Evolutionary conservation across 2,113 vertebrate species (phyloP).

Genomic region (Scolopax mira): DNA sequence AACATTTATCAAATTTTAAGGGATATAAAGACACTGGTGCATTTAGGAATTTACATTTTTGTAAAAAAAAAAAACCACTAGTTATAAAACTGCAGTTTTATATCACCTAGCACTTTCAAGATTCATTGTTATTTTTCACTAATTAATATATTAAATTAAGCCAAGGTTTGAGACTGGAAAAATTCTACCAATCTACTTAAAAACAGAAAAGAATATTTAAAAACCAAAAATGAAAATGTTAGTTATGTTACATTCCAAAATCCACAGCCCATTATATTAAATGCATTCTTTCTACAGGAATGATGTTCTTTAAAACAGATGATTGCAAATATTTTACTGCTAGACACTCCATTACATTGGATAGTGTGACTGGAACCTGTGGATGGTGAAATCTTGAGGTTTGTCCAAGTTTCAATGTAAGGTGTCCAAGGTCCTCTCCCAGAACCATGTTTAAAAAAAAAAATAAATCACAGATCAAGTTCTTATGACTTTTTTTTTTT

Average conservation of each 20-base stretch:
- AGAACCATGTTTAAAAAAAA: constrained; percentile 65
- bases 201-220: constrained; percentile 67
- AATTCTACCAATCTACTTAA: constrained; percentile 72
- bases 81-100: constrained; percentile 72
- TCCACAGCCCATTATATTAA: constrained; percentile 75
- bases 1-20: constrained; percentile 63
- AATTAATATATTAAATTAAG: constrained; percentile 83
- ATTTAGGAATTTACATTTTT: constrained; percentile 67
- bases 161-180: constrained; percentile 73
- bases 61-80: constrained; percentile 64
- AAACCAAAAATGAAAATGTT: constrained; percentile 74
- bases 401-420: constrained; percentile 76
- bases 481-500: constrained; percentile 74
- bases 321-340: constrained; percentile 79
- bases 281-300: constrained; percentile 80
- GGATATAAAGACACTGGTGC: constrained; percentile 65
- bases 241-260: constrained; percentile 82
- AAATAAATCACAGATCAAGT: constrained; percentile 70
- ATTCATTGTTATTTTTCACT: constrained; percentile 71
- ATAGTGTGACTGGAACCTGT: constrained; percentile 74
- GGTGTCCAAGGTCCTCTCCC: constrained; percentile 73
- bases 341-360: constrained; percentile 77
- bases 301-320: constrained; percentile 73
- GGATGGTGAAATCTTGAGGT: constrained; percentile 73
- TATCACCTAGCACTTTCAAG: constrained; percentile 68